Evolutionary conservation across 1,140 invertebrate genomes (phyloP).

Genomic region (Drosophila azteca): DNA sequence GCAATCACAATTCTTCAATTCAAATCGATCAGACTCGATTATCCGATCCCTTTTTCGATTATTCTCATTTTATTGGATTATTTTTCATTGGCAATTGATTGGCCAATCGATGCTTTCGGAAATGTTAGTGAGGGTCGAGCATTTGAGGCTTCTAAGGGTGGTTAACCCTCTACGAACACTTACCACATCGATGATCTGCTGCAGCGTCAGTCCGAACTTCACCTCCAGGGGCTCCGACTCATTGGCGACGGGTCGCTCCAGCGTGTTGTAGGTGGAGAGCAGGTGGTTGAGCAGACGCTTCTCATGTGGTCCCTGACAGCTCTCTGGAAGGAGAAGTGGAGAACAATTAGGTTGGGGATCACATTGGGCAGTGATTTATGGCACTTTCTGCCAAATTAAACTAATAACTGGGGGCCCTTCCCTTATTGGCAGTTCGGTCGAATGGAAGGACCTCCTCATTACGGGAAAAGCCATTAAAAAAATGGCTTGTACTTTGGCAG

Average conservation of each 20-base stretch:
- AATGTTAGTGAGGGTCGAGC: conserved; percentile 35
- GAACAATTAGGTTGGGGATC: conserved; percentile 51
- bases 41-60: not conserved
- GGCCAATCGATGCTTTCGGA: conserved; percentile 30
- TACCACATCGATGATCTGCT: conserved; percentile 99
- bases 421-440: conserved; percentile 49
- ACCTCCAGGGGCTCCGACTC: conserved; percentile 97
- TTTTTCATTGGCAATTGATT: conserved; percentile 4
- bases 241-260: conserved; percentile 97
- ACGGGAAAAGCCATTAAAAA: conserved; percentile 63
- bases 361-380: conserved; percentile 58
- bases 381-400: conserved; percentile 52
- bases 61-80: conserved; percentile 27
- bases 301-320: conserved; percentile 93
- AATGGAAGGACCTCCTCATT: conserved; percentile 45
- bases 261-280: conserved; percentile 96
- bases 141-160: not conserved
- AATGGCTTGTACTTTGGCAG: conserved; percentile 33
- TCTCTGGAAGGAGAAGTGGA: conserved; percentile 85
- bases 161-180: conserved; percentile 84
- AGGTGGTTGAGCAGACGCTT: conserved; percentile 94
- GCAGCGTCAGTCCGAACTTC: conserved; percentile 96
- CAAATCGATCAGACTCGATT: not conserved
- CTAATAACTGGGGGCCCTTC: conserved; percentile 49
- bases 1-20: conserved; percentile 18